Evolutionary conservation across 1,140 invertebrate genomes (phyloP), one percentile per base, ranked within the genome.

Genomic region (Nymphalis io): DNA sequence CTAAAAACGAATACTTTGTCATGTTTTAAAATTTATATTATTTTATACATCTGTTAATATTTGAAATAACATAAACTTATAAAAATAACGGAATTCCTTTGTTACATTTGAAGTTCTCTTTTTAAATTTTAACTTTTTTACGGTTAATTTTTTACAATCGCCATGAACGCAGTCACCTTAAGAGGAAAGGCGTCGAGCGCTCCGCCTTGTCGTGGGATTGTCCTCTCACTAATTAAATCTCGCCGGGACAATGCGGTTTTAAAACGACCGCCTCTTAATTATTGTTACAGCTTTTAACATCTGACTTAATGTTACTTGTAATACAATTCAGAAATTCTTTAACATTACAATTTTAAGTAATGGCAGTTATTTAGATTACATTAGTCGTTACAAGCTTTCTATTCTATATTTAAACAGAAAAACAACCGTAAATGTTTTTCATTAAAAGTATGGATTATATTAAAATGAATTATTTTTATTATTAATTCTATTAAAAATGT

Each of bases 231-330:
- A 90, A 90, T 90, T 90, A 90, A 90, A 90, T 90, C 88, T 83
- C 81, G 82, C 72, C 80, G 79, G 79, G 81, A 85, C 84, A 81
- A 79, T 83, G 87, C 84, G 87, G 85, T 89, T 87, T 83, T 82
- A 82, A 83, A 84, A 81, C 86, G 85, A 85, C 85, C 81, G 83
- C 84, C 87, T 89, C 87, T 91, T 89, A 88, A 91, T 91, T 91
- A 88, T 91, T 89, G 84, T 85, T 82, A 81, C 81, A 80, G 80
- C 85, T 81, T 81, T 89, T 89, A 88, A 90, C 88, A 89, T 88
- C 82, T 86, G 86, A 87, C 85, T 90, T 87, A 88, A 83, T 81
- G 82, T 87, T 86, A 85, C 84, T 85, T 89, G 83, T 74, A 74
- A 76, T 87, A 84, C 82, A 82, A 87, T 84, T 84, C 76, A 72